Base-by-base conservation (phyloP, 2,888 invertebrate species). In the Drosophila tanythrix region DNA sequence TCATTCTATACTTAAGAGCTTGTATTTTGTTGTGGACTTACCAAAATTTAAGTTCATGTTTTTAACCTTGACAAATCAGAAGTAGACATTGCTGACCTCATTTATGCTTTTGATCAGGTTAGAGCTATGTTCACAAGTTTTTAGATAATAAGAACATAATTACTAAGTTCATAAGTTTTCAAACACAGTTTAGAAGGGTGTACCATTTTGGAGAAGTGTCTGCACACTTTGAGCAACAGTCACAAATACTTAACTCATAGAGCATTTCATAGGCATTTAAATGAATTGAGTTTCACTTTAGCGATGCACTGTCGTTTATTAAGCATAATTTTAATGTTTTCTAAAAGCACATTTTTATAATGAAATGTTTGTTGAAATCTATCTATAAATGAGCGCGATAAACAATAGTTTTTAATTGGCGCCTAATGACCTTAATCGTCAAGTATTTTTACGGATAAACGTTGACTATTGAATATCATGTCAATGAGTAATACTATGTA, bases 321-420 rank as follows among this genome's bases (percentile, higher is more conserved):
- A 27, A 13, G 27, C 13, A n/a, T 29, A 51, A 25, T 53, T n/a
- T n/a, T 11, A 55, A 36, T 53, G 53, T 18, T 21, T 21, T 21
- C 21, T 21, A 21, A 21, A 21, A n/a, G 25, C 5, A 6, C n/a
- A 8, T 50, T 62, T 50, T 31, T 3, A 27, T 15, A 53, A 53
- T 69, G 27, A 29, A 33, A 55, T 38, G 40, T 67, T 55, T 35
- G 15, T 13, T 48, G 18, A 21, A 29, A 63, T 63, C 50, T 1
- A 67, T 21, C 13, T 13, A 33, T 21, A 33, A 52, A 10, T 11
- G 11, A 51, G 25, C 11, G 6, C 25, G 18, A 55, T 55, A n/a
- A 27, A 27, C 2, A 59, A 59, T 35, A 8, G 27, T 52, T 68
- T 52, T 52, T 43, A n/a, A 25, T 35, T 51, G 21, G 10, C 10